phyloP scores from a whole-genome alignment of 2,797 vertebrate genomes.

The Gymnodraco acuticeps region DNA sequence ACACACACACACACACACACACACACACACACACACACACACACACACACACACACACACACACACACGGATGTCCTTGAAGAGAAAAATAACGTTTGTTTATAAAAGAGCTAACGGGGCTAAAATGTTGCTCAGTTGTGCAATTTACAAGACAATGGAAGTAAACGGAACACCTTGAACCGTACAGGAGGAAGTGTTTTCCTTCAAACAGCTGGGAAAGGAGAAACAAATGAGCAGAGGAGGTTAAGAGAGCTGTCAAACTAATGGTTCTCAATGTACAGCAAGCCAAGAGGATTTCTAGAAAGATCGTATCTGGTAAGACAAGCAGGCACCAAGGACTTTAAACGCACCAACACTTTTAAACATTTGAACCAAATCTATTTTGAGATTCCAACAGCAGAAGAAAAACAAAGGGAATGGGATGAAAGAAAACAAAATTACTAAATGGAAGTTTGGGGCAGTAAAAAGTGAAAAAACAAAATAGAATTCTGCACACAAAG shows the following conservation, averaged over 20 bases:
- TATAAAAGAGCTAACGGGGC: conserved; percentile 38
- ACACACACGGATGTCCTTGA: conserved; percentile 40
- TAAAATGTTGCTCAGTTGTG: conserved; percentile 50
- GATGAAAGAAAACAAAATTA: not conserved
- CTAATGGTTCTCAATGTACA: not conserved
- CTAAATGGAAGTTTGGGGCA: no score
- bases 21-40: conserved; percentile 19
- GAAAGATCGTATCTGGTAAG: not conserved
- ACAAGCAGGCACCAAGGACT: conserved; percentile 8
- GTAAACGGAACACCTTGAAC: conserved; percentile 44
- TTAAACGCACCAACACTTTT: not conserved
- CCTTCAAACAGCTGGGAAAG: not conserved
- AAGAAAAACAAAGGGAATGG: not conserved
- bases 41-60: not conserved
- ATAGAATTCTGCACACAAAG: no score
- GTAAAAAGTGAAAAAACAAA: no score
- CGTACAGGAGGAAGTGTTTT: conserved; percentile 13
- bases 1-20: conserved; percentile 17
- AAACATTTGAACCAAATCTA: not conserved
- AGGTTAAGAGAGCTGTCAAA: conserved; percentile 1
- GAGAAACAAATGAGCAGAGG: conserved; percentile 11
- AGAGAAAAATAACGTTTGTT: conserved; percentile 51
- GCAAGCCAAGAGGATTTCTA: not conserved
- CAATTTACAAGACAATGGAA: conserved; percentile 46
- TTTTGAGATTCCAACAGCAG: not conserved